Conservation (phyloP, 2,888 invertebrate species). For the Nebria brevicollis region DNA sequence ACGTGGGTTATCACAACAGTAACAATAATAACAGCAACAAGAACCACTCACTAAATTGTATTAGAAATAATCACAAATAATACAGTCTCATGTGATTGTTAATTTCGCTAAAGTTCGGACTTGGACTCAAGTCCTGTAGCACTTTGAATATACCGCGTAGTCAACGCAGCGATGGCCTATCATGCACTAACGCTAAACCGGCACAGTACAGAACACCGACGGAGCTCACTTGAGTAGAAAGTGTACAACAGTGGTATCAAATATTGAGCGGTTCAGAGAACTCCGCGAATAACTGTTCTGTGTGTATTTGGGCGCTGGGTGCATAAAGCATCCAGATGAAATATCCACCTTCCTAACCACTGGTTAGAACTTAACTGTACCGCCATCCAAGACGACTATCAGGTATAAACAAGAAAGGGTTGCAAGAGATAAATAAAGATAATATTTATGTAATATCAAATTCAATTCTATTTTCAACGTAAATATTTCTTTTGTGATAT, state of each 20-base stretch:
- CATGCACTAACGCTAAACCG: conserved; percentile 32
- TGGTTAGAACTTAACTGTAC: neutral
- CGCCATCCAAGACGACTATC: neutral
- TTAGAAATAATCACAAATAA: neutral
- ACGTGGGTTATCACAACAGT: conserved; percentile 1
- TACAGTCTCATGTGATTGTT: neutral
- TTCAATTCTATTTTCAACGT: neutral
- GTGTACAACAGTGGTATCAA: conserved; percentile 32
- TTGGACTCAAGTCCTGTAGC: neutral
- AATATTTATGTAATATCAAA: neutral
- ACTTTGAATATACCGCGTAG: conserved; percentile 25
- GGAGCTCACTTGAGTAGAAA: conserved; percentile 32
- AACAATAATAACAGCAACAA: neutral
- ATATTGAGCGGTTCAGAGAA: conserved; percentile 37
- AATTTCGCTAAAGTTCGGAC: neutral
- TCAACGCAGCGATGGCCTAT: conserved; percentile 22
- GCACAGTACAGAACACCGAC: conserved; percentile 5
- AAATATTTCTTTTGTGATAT: too few species aligned
- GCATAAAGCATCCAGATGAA: neutral
- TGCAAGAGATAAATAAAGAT: neutral
- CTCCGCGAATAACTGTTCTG: conserved; percentile 15
- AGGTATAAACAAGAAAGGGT: neutral
- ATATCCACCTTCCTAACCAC: neutral
- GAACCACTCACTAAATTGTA: neutral
- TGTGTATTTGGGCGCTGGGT: conserved; percentile 9